These are phyloP conservation scores for Oxyura jamaicensis DNA, from an alignment of 2,113 vertebrate species.

Conservation along the genomic window DNA sequence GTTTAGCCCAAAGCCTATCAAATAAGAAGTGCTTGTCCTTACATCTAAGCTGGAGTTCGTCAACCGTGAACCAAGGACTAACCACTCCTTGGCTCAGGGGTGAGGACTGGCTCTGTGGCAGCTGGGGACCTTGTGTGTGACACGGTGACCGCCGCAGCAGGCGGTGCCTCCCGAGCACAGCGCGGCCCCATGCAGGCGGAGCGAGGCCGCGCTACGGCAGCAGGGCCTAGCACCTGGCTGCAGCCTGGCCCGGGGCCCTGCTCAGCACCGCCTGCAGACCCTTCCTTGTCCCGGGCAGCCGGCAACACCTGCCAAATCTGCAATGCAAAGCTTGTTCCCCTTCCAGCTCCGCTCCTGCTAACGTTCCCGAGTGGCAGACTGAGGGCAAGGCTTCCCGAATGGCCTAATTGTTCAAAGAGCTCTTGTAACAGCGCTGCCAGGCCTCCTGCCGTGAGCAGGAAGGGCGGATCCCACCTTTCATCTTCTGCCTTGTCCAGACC, in stretches of 20 bases:
- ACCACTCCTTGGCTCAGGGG: not conserved
- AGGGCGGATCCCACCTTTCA: not conserved
- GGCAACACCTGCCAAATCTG: not conserved
- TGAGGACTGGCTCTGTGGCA: not conserved
- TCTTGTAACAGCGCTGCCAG: not conserved
- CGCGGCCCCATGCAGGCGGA: no score
- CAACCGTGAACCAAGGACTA: not conserved
- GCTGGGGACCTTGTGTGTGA: not conserved
- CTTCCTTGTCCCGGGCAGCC: not conserved
- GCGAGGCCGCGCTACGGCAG: no score
- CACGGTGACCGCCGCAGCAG: accelerated
- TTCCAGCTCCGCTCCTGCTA: not conserved
- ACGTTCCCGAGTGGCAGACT: not conserved
- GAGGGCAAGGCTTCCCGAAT: not conserved
- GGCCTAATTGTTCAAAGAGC: not conserved
- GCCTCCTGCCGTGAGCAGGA: not conserved
- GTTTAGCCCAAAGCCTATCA: not conserved
- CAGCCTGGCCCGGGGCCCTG: not conserved
- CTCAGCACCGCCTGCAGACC: not conserved
- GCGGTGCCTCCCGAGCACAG: no score
- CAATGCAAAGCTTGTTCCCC: not conserved
- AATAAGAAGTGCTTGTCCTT: not conserved
- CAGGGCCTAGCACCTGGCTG: no score
- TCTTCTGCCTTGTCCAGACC: conserved; percentile 28
- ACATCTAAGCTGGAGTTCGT: not conserved